A percentile compares a stretch with the other conserved stretches of the same genome.
Evolutionary conservation across 2,113 vertebrate genomes (phyloP).

Genomic region (Cyanoderma ruficeps): DNA sequence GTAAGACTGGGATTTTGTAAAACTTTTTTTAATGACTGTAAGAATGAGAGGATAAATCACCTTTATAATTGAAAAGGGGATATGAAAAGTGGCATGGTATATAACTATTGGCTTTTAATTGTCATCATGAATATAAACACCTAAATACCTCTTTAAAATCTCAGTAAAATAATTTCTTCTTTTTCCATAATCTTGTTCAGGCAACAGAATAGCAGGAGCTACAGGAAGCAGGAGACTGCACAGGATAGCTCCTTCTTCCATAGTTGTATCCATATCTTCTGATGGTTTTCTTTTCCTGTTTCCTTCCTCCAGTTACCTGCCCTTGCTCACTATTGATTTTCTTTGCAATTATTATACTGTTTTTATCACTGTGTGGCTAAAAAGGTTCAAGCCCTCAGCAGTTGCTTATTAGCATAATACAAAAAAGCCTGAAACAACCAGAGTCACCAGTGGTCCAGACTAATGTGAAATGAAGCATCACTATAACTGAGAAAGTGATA

Average conservation of each 20-base stretch:
- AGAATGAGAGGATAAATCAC: not conserved
- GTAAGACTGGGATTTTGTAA: not conserved
- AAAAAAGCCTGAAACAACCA: not conserved
- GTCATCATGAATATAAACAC: slow-evolving; percentile 27
- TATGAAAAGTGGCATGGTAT: not conserved
- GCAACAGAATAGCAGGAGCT: not conserved
- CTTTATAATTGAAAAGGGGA: not conserved
- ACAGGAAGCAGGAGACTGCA: not conserved
- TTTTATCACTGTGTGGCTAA: not conserved
- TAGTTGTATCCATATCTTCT: not conserved
- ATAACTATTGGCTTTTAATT: slow-evolving; percentile 18
- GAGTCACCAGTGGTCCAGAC: not conserved
- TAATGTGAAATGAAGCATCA: not conserved
- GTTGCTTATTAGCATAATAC: not conserved
- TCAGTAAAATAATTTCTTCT: not conserved
- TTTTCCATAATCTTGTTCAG: not conserved
- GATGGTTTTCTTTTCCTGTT: not conserved
- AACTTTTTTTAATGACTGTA: not conserved
- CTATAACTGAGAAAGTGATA: not conserved
- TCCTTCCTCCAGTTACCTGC: not conserved
- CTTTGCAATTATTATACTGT: not conserved
- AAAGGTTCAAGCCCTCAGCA: not conserved
- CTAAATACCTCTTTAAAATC: slow-evolving; percentile 27
- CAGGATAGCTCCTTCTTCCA: not conserved
- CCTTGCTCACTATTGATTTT: not conserved